Evolutionary conservation across 2,888 invertebrate species (phyloP).

Genomic region (Gerosis bhagava): DNA sequence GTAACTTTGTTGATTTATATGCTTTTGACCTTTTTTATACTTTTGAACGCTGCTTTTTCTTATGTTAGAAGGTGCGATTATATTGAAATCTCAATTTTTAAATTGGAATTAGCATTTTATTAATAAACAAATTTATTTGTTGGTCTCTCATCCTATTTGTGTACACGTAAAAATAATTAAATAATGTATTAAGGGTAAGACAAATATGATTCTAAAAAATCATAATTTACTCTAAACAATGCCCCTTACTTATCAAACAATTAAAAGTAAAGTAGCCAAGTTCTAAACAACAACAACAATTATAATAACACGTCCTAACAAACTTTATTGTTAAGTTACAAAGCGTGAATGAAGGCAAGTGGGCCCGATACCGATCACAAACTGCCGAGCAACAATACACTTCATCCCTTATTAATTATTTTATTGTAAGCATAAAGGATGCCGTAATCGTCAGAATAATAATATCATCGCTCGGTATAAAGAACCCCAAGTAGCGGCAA

Average conservation of each 20-base stretch:
- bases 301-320: constrained; percentile 46
- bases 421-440: constrained; percentile 81
- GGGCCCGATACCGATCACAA: constrained; percentile 73
- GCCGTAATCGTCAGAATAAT: constrained; percentile 81
- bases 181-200: too few species aligned
- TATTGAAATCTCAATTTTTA: too few species aligned
- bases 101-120: too few species aligned
- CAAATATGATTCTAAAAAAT: too few species aligned
- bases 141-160: too few species aligned
- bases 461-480: constrained; percentile 79
- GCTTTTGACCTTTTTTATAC: background rate
- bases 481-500: constrained; percentile 79
- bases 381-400: constrained; percentile 71
- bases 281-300: constrained; percentile 46
- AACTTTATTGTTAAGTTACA: constrained; percentile 64
- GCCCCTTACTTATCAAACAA: constrained; percentile 33
- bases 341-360: constrained; percentile 67
- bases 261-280: constrained; percentile 40
- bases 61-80: too few species aligned
- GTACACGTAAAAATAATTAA: too few species aligned
- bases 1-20: background rate
- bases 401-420: constrained; percentile 82
- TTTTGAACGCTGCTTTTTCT: background rate
- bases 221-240: too few species aligned
- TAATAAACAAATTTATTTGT: too few species aligned